phyloP scores from a whole-genome alignment of 2,113 vertebrate species.

The Pterocles burchelli region DNA sequence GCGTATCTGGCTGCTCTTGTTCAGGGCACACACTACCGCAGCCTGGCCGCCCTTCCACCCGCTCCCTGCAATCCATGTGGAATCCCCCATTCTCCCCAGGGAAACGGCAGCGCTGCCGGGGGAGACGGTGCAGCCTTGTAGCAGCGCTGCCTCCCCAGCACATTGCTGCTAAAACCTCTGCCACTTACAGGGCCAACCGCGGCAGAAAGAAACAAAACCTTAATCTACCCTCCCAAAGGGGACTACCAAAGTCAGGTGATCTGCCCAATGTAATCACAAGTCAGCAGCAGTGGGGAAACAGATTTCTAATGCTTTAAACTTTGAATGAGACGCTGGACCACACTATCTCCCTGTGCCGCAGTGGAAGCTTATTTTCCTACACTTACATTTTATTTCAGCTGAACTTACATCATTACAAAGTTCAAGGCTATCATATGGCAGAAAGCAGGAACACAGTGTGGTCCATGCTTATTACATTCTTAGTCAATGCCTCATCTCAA shows the following conservation, averaged over 20 bases:
- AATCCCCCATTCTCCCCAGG: not conserved
- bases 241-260: not conserved
- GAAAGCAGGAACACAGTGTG: not conserved
- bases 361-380: not conserved
- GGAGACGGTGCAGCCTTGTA: not conserved
- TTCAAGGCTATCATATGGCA: not conserved
- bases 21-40: not conserved
- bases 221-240: not conserved
- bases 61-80: not conserved
- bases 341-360: not conserved
- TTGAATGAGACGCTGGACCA: not conserved
- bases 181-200: accelerated
- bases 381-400: not conserved
- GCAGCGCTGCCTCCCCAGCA: not conserved
- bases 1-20: not conserved
- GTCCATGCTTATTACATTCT: not conserved
- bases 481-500: not conserved
- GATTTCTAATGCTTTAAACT: not conserved
- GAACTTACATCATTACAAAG: not conserved
- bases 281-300: not conserved
- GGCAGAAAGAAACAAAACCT: not conserved
- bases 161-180: not conserved
- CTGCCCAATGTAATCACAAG: not conserved
- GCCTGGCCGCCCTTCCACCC: not conserved
- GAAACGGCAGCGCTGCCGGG: accelerated